Evolutionary conservation across 2,797 vertebrate genomes (phyloP).

Genomic region (Alca torda): DNA sequence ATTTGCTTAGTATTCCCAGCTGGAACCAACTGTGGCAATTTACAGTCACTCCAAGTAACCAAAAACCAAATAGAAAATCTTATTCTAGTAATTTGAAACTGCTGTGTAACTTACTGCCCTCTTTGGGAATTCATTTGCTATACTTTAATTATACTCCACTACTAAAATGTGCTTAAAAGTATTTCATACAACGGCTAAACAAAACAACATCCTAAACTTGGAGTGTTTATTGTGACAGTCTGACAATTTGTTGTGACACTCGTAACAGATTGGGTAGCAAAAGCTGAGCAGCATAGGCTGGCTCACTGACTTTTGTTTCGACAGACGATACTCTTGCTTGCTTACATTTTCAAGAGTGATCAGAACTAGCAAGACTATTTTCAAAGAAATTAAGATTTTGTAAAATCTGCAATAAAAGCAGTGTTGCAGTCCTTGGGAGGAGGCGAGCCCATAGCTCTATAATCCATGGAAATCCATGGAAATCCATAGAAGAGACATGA

Average conservation of each 20-base stretch:
- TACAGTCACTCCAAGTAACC: neutral
- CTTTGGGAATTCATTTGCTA: neutral
- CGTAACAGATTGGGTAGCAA: neutral
- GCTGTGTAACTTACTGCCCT: neutral
- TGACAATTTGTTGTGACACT: constrained; percentile 19
- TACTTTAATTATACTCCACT: neutral
- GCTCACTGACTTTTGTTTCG: neutral
- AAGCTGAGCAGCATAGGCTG: constrained; percentile 15
- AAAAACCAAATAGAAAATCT: neutral
- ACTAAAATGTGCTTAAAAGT: neutral
- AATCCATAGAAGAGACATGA: neutral
- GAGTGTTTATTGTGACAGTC: constrained; percentile 16
- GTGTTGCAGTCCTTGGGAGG: neutral
- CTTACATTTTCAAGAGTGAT: neutral
- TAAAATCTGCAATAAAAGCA: neutral
- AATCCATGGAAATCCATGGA: neutral
- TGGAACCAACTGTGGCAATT: neutral
- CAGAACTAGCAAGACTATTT: neutral
- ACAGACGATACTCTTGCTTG: neutral
- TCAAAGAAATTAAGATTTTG: neutral
- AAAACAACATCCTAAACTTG: neutral
- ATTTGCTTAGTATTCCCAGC: neutral
- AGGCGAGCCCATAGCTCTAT: neutral
- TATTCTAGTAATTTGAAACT: neutral
- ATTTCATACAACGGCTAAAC: neutral